A percentile compares a stretch with the other conserved stretches of the same genome.
Conservation (phyloP, 2,888 invertebrate genomes). For the Octonoba sinensis region DNA sequence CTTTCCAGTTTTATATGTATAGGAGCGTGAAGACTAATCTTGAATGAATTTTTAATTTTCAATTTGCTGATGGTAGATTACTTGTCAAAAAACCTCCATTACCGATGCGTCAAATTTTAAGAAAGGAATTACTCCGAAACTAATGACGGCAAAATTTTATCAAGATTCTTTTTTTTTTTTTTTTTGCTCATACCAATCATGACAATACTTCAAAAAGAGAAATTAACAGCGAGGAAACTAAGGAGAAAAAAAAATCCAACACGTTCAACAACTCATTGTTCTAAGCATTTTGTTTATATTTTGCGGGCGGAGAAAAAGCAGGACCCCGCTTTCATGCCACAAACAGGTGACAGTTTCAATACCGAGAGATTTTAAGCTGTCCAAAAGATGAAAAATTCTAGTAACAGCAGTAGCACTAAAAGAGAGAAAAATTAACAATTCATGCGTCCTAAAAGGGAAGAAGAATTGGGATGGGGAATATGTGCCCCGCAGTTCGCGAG, state of each 20-base stretch:
- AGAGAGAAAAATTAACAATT: conserved; percentile 59
- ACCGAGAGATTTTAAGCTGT: conserved; percentile 46
- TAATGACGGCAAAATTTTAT: no score
- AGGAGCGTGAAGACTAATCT: no score
- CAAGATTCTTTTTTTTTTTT: no score
- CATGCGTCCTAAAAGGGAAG: conserved; percentile 42
- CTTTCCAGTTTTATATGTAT: no score
- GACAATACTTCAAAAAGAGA: conserved; percentile 1
- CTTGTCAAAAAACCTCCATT: no score
- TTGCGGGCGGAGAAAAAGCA: no score
- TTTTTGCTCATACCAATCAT: no score
- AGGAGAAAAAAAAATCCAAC: not conserved
- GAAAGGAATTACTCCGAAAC: no score
- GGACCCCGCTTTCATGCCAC: conserved; percentile 43
- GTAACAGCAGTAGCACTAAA: conserved; percentile 18
- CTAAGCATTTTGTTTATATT: conserved; percentile 41
- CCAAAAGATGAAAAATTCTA: conserved; percentile 29
- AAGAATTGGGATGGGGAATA: not conserved
- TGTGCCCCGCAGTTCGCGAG: conserved; percentile 4
- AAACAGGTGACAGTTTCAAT: conserved; percentile 51
- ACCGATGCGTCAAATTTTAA: no score
- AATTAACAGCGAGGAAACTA: not conserved
- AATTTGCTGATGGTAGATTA: no score
- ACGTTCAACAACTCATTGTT: conserved; percentile 7
- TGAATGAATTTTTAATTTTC: no score